Base-by-base conservation (phyloP, 2,797 vertebrate genomes). In the Denticeps clupeoides region DNA sequence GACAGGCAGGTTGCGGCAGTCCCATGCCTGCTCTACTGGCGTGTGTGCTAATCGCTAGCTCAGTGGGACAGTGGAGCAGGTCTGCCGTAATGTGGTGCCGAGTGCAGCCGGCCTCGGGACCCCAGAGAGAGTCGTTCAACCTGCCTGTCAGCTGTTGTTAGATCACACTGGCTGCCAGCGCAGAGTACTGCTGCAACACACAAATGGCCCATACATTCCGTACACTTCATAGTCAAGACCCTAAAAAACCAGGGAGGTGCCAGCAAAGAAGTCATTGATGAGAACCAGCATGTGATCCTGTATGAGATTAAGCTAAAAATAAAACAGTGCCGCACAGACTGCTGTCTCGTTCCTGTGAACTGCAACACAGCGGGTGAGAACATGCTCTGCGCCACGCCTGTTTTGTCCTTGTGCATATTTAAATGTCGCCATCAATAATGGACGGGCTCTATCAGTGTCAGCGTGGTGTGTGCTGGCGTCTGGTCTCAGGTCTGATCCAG, bases 121-220 rank as follows among this genome's bases (percentile, higher is more conserved):
- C 84, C 88, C 70, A 72, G 91, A 94, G 89, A 89, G 77, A 77
- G 79, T 77, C 85, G 87, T 66, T 72, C 83, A 93, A 91, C 87
- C 87, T 83, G 85, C 86, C 87, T 97, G 91, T 93, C 93, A 93
- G 83, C 80, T 86, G 78, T 70, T 79, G 79, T 98, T 93, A 93
- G 73, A 89, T 87, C 87, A 87, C 86, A 79, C 73, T 82, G 83
- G 75, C 4, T 35, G 21, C 75, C 51, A 72, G 62, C 64, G 70
- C 58, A 53, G 58, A 45, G 43, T 59, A 75, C 53, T 65, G 62
- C 69, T 59, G 65, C 49, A 52, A n/a, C n/a, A n/a, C n/a, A n/a
- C n/a, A n/a, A n/a, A n/a, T n/a, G n/a, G n/a, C n/a, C n/a, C n/a
- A n/a, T n/a, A n/a, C n/a, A n/a, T n/a, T n/a, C n/a, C n/a, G n/a